Evolutionary conservation across 2,888 invertebrate genomes (phyloP).

Genomic region (Mimumesa dahlbomi): DNA sequence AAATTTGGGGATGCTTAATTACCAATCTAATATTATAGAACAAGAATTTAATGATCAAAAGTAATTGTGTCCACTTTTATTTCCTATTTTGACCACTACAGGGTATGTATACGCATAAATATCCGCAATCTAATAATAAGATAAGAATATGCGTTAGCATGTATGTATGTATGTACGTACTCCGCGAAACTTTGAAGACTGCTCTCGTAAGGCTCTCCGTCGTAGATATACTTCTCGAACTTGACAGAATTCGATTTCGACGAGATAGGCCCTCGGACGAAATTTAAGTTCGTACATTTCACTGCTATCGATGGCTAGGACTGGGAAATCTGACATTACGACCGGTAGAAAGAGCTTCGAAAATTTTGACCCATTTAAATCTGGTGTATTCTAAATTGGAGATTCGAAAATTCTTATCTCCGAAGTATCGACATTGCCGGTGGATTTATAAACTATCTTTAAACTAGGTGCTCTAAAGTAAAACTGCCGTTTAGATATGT

Average conservation of each 20-base stretch:
- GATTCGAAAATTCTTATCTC: slow-evolving; percentile 25
- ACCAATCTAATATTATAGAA: no score
- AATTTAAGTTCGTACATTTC: slow-evolving; percentile 34
- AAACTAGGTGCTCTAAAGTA: no score
- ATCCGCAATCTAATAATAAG: no score
- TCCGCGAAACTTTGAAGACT: slow-evolving; percentile 39
- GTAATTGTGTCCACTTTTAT: no score
- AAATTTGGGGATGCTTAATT: no score
- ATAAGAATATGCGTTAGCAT: no score
- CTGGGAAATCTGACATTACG: slow-evolving; percentile 55
- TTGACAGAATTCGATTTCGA: slow-evolving; percentile 59
- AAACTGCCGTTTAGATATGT: no score
- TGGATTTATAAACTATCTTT: slow-evolving; percentile 33
- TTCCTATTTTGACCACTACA: no score
- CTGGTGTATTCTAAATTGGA: slow-evolving; percentile 23
- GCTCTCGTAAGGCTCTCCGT: slow-evolving; percentile 41
- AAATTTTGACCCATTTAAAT: slow-evolving; percentile 25
- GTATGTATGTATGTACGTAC: no score
- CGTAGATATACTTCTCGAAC: slow-evolving; percentile 53
- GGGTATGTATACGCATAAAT: no score
- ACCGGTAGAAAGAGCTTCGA: slow-evolving; percentile 4
- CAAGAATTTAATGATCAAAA: no score
- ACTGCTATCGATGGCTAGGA: slow-evolving; percentile 44
- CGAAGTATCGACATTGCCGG: neutral
- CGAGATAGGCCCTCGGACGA: slow-evolving; percentile 37